Evolutionary conservation across 2,113 vertebrate species (phyloP).

Genomic region (Nanorana parkeri): DNA sequence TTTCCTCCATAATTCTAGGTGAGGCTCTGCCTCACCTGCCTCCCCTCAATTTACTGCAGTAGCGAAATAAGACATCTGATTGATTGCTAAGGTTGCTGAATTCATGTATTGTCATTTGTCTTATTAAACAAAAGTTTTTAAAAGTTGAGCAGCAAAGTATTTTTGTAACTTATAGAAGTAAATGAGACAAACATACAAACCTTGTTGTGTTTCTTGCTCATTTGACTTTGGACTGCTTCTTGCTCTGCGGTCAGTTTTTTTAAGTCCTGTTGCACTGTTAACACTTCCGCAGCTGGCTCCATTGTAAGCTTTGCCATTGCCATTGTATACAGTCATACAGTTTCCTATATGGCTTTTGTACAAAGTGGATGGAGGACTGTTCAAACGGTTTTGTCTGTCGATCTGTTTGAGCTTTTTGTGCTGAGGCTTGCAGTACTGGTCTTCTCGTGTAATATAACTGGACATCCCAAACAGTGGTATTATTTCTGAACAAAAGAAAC

Average conservation of each 20-base stretch:
- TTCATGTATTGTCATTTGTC: no score
- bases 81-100: no score
- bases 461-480: slow-evolving; percentile 96
- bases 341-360: slow-evolving; percentile 83
- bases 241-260: slow-evolving; percentile 85
- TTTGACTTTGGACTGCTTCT: slow-evolving; percentile 88
- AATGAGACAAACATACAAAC: slow-evolving; percentile 64
- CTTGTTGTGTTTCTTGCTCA: slow-evolving; percentile 85
- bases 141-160: not conserved
- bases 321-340: slow-evolving; percentile 82
- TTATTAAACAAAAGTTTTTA: no score
- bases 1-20: no score
- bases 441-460: slow-evolving; percentile 90
- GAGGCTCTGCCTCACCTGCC: no score
- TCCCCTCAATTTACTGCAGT: no score
- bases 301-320: slow-evolving; percentile 81
- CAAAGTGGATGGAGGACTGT: slow-evolving; percentile 88
- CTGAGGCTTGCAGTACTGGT: slow-evolving; percentile 91
- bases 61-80: no score
- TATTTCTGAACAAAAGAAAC: slow-evolving; percentile 77
- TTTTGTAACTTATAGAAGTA: not conserved
- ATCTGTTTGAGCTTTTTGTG: slow-evolving; percentile 95
- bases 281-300: slow-evolving; percentile 68
- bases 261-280: slow-evolving; percentile 73
- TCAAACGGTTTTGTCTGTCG: slow-evolving; percentile 92